Base-by-base conservation (phyloP, 2,797 vertebrate species). In the Leptatherina wallacei region DNA sequence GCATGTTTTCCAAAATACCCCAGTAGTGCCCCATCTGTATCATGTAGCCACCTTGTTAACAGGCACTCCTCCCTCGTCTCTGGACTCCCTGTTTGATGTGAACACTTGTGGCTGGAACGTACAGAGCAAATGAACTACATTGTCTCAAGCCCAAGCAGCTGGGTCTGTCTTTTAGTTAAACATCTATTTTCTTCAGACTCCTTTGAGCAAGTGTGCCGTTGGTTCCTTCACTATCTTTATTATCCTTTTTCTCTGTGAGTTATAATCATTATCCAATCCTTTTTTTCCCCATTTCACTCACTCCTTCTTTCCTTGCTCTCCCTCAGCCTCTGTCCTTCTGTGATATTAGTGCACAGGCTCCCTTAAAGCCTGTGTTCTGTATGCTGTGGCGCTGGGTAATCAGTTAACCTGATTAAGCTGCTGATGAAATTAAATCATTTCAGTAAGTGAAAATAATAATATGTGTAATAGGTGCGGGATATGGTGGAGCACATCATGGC, bases 341-440 rank as follows among this genome's bases (percentile, higher is more conserved):
- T 82, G 66, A 69, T 88, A 85, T 93, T 89, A 88, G 88, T 82
- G 85, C 83, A 75, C 75, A 65, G 66, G 58, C 77, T 80, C 87
- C 85, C 85, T 85, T 86, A 87, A 91, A 92, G 76, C 75, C 75
- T 82, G 78, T 84, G 75, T 87, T 55, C 76, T 81, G 78, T 81
- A 73, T 85, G 85, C 85, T 80, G 86, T 72, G 77, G 85, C 38
- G 11, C 82, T 71, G 71, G 83, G 77, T 91, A 93, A 93, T 94
- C 91, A 92, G 89, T 93, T 94, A 93, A 94, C 91, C 91, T 92
- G 91, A 94, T 95, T 94, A 93, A 32, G 33, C 87, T 60, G 76
- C 89, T 92, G 88, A 94, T 94, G 83, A 91, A 94, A 94, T 94
- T 89, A 91, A 93, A 93, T 94, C 71, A 94, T 93, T 93, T 92